Evolutionary conservation across 1,140 invertebrate species (phyloP).

Genomic region (Nephotettix cincticeps): DNA sequence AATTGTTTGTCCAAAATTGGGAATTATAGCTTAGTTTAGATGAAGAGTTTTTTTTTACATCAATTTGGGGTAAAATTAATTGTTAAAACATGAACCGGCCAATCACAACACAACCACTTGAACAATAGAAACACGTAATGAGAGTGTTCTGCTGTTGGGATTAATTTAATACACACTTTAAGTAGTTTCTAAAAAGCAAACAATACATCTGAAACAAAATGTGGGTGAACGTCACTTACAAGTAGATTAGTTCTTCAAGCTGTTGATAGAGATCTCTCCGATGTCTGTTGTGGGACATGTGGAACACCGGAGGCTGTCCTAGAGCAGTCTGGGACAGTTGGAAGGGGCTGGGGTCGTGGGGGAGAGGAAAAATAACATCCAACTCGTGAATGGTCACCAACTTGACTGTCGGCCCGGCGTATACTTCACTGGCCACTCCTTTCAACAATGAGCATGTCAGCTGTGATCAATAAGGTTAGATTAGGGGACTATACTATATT

Average conservation of each 20-base stretch:
- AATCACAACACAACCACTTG: too few relatives aligned
- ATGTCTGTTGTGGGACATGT: not conserved
- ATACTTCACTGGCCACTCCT: not conserved
- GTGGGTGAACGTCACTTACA: not conserved
- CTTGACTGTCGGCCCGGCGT: not conserved
- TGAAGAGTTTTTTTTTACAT: too few relatives aligned
- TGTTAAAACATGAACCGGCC: too few relatives aligned
- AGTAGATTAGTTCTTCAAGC: constrained; percentile 2
- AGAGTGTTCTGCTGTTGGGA: not conserved
- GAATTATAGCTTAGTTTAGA: too few relatives aligned
- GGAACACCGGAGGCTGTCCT: not conserved
- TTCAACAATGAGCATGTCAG: constrained; percentile 3
- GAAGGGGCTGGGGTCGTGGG: constrained; percentile 13
- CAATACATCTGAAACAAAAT: too few relatives aligned
- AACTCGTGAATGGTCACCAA: constrained; percentile 10
- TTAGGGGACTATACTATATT: too few relatives aligned
- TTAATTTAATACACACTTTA: not conserved
- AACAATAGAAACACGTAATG: too few relatives aligned
- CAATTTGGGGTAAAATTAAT: too few relatives aligned
- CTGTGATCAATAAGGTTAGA: not conserved
- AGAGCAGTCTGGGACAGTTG: not conserved
- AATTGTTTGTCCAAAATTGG: too few relatives aligned
- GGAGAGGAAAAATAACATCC: constrained; percentile 15
- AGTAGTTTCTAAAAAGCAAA: too few relatives aligned
- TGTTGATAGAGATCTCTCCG: constrained; percentile 3